Conservation (phyloP, 2,113 vertebrate genomes). For the Pyrgilauda ruficollis region DNA sequence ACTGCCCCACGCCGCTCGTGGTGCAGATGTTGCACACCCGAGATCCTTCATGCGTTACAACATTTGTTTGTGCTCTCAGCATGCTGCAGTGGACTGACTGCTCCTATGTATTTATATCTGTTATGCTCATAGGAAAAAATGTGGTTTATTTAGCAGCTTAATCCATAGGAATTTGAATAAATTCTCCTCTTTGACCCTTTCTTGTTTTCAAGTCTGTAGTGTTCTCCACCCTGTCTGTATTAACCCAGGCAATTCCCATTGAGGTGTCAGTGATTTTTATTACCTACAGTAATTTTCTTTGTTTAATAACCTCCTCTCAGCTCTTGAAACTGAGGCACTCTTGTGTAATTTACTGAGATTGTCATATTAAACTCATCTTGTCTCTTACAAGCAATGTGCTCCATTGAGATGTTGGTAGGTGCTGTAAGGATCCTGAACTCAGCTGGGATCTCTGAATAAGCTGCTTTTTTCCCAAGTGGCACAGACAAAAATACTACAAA, state of each 20-base stretch:
- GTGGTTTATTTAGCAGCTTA: neutral
- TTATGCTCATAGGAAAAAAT: neutral
- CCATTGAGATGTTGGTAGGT: neutral
- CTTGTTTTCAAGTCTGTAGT: neutral
- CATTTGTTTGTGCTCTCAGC: neutral
- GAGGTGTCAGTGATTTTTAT: neutral
- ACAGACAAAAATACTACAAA: neutral
- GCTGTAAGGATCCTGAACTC: neutral
- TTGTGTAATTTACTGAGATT: neutral
- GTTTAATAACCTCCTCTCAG: neutral
- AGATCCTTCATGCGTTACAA: neutral
- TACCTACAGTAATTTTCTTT: neutral
- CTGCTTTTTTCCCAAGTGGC: neutral
- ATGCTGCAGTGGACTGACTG: neutral
- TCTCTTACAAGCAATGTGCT: neutral
- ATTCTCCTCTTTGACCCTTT: neutral
- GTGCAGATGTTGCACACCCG: neutral
- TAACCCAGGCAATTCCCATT: neutral
- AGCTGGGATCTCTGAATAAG: neutral
- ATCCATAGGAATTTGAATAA: neutral
- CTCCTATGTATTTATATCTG: neutral
- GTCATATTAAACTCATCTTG: neutral
- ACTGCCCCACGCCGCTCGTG: rapidly evolving
- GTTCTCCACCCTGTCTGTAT: neutral
- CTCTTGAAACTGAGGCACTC: neutral